Percentiles rank a stretch among this genome's conserved stretches.
phyloP scores from a whole-genome alignment of 2,797 vertebrate species.

The Mormyrus proboscirostris region DNA sequence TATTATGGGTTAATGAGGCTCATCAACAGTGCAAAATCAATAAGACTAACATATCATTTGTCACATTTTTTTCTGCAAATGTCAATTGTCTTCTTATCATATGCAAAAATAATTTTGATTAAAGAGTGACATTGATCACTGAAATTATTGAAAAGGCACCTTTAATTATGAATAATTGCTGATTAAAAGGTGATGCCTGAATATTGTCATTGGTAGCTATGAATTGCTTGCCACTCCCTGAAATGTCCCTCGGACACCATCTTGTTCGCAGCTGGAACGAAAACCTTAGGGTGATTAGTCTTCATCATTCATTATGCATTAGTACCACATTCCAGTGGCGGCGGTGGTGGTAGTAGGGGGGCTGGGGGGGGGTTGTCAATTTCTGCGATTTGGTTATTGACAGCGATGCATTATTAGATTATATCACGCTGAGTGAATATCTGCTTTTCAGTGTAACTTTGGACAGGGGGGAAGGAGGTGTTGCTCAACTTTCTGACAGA shows the following conservation, averaged over 20 bases:
- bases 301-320: slow-evolving; percentile 5
- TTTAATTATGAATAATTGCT: slow-evolving; percentile 10
- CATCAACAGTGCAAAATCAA: not conserved
- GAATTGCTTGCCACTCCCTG: not conserved
- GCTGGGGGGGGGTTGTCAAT: not conserved
- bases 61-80: not conserved
- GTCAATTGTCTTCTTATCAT: not conserved
- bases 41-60: not conserved
- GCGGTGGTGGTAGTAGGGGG: not conserved
- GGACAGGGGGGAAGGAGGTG: not conserved
- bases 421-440: slow-evolving; percentile 57
- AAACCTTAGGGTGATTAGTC: not conserved
- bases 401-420: slow-evolving; percentile 54
- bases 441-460: slow-evolving; percentile 55
- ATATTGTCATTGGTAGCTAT: not conserved
- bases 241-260: not conserved
- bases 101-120: not conserved
- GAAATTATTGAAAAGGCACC: not conserved
- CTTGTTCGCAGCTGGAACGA: not conserved
- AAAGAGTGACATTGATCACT: not conserved
- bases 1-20: not conserved
- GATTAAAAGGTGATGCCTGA: not conserved
- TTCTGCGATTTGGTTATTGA: slow-evolving; percentile 45
- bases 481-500: slow-evolving; percentile 13
- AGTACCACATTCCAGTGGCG: not conserved